Percentiles rank a stretch among this genome's conserved stretches.
phyloP scores from a whole-genome alignment of 2,888 invertebrate species.

The Conomelus anceps region DNA sequence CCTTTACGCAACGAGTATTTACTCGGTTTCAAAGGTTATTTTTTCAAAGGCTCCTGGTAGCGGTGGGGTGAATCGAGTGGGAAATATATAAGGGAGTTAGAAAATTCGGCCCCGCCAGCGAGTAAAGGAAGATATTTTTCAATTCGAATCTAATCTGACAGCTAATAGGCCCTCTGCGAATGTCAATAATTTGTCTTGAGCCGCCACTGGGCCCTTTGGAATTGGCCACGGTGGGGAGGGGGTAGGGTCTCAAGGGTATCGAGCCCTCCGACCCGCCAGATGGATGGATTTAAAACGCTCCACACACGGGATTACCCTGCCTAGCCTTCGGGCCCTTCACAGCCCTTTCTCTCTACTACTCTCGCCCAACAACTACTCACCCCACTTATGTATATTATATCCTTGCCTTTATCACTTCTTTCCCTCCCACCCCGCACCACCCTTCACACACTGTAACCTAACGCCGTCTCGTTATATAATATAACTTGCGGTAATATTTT shows the following conservation, averaged over 20 bases:
- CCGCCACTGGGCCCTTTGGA: constrained; percentile 15
- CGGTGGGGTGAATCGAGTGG: neutral
- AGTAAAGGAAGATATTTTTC: constrained; percentile 35
- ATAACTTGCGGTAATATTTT: constrained; percentile 12
- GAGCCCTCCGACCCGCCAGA: neutral
- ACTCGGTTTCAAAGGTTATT: neutral
- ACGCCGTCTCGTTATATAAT: neutral
- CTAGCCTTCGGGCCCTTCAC: neutral
- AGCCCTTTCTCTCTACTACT: neutral
- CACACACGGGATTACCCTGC: neutral
- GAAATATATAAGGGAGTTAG: neutral
- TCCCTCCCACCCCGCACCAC: neutral
- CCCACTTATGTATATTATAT: neutral
- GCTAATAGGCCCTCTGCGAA: constrained; percentile 35
- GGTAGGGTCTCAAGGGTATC: constrained; percentile 8
- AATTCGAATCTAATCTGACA: constrained; percentile 39
- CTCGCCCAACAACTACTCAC: neutral
- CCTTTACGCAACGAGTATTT: neutral
- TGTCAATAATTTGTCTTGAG: constrained; percentile 35
- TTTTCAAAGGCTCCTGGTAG: neutral
- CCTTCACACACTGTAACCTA: neutral
- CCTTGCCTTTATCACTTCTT: neutral
- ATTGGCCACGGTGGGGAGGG: constrained; percentile 16
- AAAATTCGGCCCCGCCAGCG: neutral
- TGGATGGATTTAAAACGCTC: constrained; percentile 11